Base-by-base conservation (phyloP, 1,140 invertebrate species). In the Plodia interpunctella region DNA sequence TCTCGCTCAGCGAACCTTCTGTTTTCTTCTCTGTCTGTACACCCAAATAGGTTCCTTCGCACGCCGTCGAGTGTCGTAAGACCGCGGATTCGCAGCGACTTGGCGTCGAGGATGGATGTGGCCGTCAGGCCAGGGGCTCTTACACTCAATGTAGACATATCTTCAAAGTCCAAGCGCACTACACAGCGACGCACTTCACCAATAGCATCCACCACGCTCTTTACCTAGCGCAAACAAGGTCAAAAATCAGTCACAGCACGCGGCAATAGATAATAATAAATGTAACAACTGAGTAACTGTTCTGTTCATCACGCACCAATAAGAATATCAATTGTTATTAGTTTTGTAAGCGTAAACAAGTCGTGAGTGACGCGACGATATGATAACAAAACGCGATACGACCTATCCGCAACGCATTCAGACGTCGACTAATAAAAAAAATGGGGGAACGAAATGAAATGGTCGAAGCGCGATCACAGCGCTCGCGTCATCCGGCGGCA, bases 141-240 rank as follows among this genome's bases (percentile, higher is more conserved):
- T 66, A 88, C 78, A 80, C 87, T 88, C 67, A 89, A 82, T 68
- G 85, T 66, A 66, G 87, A 89, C 87, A 89, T 88, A 63, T 83
- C 80, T 74, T 74, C 70, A 60, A 66, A 78, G 74, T 83, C 74
- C 71, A 72, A 70, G 49, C 49, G 49, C 76, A 74, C 70, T 65
- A 57, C 72, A 78, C 76, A 68, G 65, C 63, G 69, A 73, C 67
- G 71, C 77, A 83, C 77, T 78, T 74, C 72, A 73, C 19, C 76
- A 57, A 75, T 82, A 78, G 77, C 81, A 86, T 83, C 78, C 76
- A 76, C 72, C 72, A 77, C 63, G 67, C 76, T 69, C 68, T 71
- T 71, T 66, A 74, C 82, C 80, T 87, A 80, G 63, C 66, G 63
- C 62, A 76, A 83, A 83, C 72, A 82, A 79, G 68, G 75, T 73